Conservation (phyloP, 2,888 invertebrate genomes). For the Tipula lateralis region DNA sequence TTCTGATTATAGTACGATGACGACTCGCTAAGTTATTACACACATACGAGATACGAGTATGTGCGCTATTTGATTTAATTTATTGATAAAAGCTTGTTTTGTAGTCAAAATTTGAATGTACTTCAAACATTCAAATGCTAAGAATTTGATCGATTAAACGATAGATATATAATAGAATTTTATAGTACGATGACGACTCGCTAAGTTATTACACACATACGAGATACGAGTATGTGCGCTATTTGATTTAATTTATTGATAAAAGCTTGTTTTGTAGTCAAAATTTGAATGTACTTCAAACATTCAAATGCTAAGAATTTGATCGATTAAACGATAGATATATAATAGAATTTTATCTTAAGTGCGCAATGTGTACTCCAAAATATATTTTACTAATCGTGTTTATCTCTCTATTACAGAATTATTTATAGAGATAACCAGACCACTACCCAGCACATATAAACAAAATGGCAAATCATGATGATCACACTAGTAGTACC, state of each 20-base stretch:
- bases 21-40: too few species aligned
- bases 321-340: neutral
- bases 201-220: too few species aligned
- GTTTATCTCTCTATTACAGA: neutral
- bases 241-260: neutral
- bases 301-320: neutral
- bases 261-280: neutral
- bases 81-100: neutral
- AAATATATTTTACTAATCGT: neutral
- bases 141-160: neutral
- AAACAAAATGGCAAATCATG: neutral
- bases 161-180: neutral
- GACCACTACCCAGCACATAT: neutral
- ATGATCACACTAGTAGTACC: conserved; percentile 30
- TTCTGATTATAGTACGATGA: neutral
- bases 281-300: neutral
- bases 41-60: too few species aligned
- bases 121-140: neutral
- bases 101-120: neutral
- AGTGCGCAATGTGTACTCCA: neutral
- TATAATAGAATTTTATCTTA: neutral
- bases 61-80: neutral
- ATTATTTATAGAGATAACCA: neutral
- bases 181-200: too few species aligned
- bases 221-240: too few species aligned